A percentile compares a stretch with the other conserved stretches of the same genome.
Evolutionary conservation across 2,888 invertebrate species (phyloP).

Genomic region (Drosophila paramelanica): DNA sequence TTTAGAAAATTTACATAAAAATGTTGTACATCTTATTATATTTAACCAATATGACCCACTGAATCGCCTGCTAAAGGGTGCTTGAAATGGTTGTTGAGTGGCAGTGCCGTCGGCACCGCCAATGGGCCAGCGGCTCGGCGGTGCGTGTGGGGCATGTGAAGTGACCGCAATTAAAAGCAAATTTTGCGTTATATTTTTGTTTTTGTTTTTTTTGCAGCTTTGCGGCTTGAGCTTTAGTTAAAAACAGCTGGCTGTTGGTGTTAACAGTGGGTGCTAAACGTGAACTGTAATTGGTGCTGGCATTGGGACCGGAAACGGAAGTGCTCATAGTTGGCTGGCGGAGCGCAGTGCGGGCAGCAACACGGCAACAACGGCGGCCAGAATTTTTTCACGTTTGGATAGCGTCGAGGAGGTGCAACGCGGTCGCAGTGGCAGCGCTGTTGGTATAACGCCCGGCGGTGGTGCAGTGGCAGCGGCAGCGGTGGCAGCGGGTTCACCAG

Average conservation of each 20-base stretch:
- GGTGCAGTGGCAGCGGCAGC: slow-evolving; percentile 63
- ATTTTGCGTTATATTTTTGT: slow-evolving; percentile 20
- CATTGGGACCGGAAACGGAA: slow-evolving; percentile 36
- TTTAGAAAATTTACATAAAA: too few species aligned
- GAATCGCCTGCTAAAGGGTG: slow-evolving; percentile 9
- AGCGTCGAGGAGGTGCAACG: slow-evolving; percentile 84
- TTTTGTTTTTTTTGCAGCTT: slow-evolving; percentile 36
- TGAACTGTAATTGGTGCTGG: slow-evolving; percentile 21
- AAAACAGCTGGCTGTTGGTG: slow-evolving; percentile 15
- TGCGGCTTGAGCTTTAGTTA: slow-evolving; percentile 7
- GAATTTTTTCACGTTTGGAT: slow-evolving; percentile 84
- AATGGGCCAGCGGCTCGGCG: slow-evolving; percentile 26
- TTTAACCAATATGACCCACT: neutral
- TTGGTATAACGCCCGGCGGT: slow-evolving; percentile 73
- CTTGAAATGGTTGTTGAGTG: slow-evolving; percentile 23
- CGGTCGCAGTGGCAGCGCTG: slow-evolving; percentile 81
- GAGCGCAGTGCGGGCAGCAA: slow-evolving; percentile 46
- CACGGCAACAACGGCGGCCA: slow-evolving; percentile 83
- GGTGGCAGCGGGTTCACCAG: slow-evolving; percentile 76
- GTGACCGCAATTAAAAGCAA: slow-evolving; percentile 68
- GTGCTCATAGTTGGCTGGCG: slow-evolving; percentile 50
- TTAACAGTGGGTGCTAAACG: slow-evolving; percentile 8
- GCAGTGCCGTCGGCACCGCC: slow-evolving; percentile 2
- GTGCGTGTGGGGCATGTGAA: slow-evolving; percentile 60
- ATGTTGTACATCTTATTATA: too few species aligned